Percentiles rank a stretch among this genome's conserved stretches.
Evolutionary conservation across 2,113 vertebrate species (phyloP).

Genomic region (Montifringilla adamsi): DNA sequence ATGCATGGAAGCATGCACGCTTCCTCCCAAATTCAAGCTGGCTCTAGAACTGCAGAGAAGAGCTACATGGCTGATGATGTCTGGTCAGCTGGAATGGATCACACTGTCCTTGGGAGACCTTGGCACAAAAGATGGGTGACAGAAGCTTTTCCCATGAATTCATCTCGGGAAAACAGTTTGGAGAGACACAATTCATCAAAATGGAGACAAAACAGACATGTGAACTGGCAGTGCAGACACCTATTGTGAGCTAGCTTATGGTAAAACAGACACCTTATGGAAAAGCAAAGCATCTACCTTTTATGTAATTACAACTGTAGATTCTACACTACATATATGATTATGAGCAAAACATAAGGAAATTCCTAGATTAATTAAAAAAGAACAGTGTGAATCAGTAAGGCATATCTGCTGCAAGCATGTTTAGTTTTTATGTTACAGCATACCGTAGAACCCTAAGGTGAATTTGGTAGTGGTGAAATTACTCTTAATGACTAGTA

Average conservation of each 20-base stretch:
- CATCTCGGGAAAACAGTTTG: background rate
- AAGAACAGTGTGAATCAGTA: background rate
- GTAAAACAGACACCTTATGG: background rate
- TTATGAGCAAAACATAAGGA: background rate
- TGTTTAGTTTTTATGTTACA: background rate
- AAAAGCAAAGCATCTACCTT: background rate
- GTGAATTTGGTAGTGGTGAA: background rate
- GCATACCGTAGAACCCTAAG: background rate
- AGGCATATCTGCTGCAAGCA: background rate
- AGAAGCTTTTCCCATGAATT: background rate
- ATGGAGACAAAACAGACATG: rapidly evolving
- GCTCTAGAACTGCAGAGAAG: background rate
- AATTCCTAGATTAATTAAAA: background rate
- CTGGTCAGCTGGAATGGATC: background rate
- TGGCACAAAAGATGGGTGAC: background rate
- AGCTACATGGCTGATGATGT: rapidly evolving
- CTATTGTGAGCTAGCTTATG: background rate
- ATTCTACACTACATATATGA: background rate
- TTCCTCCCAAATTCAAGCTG: background rate
- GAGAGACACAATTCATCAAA: background rate
- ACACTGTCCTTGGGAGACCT: background rate
- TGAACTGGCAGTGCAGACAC: background rate
- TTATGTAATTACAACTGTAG: background rate
- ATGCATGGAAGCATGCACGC: too few species aligned
- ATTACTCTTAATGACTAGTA: background rate